Base-by-base conservation (phyloP, 2,797 vertebrate genomes). In the Lepidocolaptes lacrymiger region DNA sequence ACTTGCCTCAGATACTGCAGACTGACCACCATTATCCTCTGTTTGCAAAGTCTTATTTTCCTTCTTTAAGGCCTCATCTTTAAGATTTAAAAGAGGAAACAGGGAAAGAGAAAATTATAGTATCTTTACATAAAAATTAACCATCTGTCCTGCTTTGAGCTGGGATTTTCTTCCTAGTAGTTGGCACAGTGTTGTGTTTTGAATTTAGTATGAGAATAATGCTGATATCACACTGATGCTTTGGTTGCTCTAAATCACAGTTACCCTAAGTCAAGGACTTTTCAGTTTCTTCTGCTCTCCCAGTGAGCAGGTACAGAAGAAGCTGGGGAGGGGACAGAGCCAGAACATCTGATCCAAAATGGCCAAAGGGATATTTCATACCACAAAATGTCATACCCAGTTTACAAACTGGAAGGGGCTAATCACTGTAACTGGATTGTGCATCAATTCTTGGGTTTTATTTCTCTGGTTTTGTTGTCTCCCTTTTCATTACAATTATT, bases 1-100 rank as follows among this genome's bases (percentile, higher is more conserved):
- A 56, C 79, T 64, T 81, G 80, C 75, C 88, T 97, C 96, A 61
- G 80, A 86, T 61, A 94, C 94, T 22, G 88, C 69, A 68, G 95
- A 72, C 28, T 76, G 81, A 27, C 62, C 55, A 68, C 88, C 54
- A 63, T 7, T 56, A 86, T 95, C 85, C 78, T 94, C 92, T 79
- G 64, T 61, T 34, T 93, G 32, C 37, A 39, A 36, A 87, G 37
- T 94, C 67, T 44, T 80, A 24, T 24, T 82, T 94, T 97, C 96
- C 39, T 76, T 91, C 30, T 94, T 95, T 66, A 90, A 91, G 48
- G 80, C 14, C 51, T 93, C 97, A 97, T 77, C 51, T 74, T 83
- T 18, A 16, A 49, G 81, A 96, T 63, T 78, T 80, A 27, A 62
- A 80, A 83, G 64, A 58, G 18, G 64, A 69, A 96, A 63, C 8